Evolutionary conservation across 35 echinoderm and acorn worm species (phyloP).

Genomic region (Heliocidaris tuberculata): DNA sequence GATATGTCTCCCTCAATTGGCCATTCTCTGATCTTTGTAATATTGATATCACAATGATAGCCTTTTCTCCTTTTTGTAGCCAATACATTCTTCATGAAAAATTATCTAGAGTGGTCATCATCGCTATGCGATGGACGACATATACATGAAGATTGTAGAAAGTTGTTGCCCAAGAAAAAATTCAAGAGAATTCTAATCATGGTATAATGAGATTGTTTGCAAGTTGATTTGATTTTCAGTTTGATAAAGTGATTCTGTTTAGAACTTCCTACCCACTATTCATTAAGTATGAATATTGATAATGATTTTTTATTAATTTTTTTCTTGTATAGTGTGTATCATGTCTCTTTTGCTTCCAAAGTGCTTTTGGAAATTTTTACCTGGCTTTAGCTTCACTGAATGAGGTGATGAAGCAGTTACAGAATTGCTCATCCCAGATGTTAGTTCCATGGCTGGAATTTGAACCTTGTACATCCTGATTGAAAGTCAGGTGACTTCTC

Average conservation of each 20-base stretch:
- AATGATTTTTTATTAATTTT: too few relatives aligned
- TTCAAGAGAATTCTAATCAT: not conserved
- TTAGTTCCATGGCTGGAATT: not conserved
- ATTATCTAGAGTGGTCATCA: too few relatives aligned
- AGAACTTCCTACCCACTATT: too few relatives aligned
- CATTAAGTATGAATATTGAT: too few relatives aligned
- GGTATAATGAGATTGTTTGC: not conserved
- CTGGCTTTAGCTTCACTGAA: not conserved
- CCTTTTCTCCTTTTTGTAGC: not conserved
- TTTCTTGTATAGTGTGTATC: too few relatives aligned
- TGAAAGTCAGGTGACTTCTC: not conserved
- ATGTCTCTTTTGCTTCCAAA: not conserved
- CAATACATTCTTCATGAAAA: too few relatives aligned
- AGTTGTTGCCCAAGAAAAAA: not conserved
- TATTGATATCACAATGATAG: not conserved
- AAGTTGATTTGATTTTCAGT: too few relatives aligned
- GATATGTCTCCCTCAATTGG: not conserved
- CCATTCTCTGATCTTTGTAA: not conserved
- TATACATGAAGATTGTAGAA: not conserved
- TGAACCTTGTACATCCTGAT: not conserved
- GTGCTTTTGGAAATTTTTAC: not conserved
- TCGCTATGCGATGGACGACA: too few relatives aligned
- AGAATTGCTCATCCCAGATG: not conserved
- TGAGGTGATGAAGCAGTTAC: not conserved
- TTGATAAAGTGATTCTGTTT: too few relatives aligned